A percentile compares a stretch with the other conserved stretches of the same genome.
phyloP scores from a whole-genome alignment of 2,113 vertebrate genomes.

The Pholis gunnellus region DNA sequence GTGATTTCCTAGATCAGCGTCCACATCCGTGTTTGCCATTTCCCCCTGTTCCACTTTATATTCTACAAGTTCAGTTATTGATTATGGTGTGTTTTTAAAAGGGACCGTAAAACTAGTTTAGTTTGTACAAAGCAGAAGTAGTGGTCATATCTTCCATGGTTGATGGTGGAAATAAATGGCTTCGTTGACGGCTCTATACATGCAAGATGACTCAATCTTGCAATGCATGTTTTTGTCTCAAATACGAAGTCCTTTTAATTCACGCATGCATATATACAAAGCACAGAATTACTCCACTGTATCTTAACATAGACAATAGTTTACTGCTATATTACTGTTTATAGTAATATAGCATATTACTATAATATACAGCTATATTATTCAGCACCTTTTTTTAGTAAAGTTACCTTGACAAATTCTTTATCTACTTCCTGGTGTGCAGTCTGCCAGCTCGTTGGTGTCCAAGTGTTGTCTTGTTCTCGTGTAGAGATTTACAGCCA shows the following conservation, averaged over 20 bases:
- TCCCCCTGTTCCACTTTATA: background rate
- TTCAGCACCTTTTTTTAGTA: background rate
- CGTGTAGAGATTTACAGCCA: background rate
- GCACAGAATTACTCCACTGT: background rate
- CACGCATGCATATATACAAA: background rate
- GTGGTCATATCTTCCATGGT: too few relatives aligned
- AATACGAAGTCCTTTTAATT: background rate
- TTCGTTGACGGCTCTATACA: background rate
- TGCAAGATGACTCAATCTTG: background rate
- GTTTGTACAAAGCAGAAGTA: too few relatives aligned
- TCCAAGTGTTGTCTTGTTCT: background rate
- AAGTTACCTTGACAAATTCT: background rate
- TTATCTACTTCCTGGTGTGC: background rate
- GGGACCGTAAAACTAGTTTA: background rate
- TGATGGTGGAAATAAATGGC: too few relatives aligned
- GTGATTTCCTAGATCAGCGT: constrained; percentile 38
- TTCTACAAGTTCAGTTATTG: constrained; percentile 5
- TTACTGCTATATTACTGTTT: background rate
- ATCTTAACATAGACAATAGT: background rate
- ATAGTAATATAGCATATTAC: too few relatives aligned
- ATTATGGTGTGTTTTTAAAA: background rate
- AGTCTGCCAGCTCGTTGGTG: background rate
- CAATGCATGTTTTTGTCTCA: constrained; percentile 41
- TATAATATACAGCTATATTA: too few relatives aligned
- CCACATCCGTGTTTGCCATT: constrained; percentile 36